A percentile compares a stretch with the other conserved stretches of the same genome.
These are phyloP conservation scores for Drosophila ananassae DNA, from an alignment of 1,140 invertebrate species.

Conservation along the genomic window DNA sequence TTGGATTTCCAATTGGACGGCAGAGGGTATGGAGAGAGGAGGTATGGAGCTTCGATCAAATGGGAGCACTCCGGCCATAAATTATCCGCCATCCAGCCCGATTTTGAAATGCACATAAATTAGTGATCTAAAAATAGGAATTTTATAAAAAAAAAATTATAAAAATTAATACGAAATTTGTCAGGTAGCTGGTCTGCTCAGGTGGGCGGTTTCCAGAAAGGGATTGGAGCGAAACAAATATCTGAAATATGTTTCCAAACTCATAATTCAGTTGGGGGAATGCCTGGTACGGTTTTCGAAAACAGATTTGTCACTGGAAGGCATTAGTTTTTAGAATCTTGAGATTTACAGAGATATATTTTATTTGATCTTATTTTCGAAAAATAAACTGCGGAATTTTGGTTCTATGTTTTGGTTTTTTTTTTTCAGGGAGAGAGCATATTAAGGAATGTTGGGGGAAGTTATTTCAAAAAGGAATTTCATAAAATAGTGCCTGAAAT, in stretches of 20 bases:
- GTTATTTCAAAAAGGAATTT: too few species aligned
- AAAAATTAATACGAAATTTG: slow-evolving; percentile 58
- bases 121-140: slow-evolving; percentile 35
- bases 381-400: too few species aligned
- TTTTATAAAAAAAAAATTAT: slow-evolving; percentile 4
- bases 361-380: too few species aligned
- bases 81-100: not conserved
- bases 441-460: too few species aligned
- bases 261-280: slow-evolving; percentile 14
- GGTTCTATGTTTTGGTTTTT: too few species aligned
- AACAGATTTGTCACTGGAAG: not conserved
- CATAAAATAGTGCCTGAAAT: too few species aligned
- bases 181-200: slow-evolving; percentile 21
- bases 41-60: too few species aligned
- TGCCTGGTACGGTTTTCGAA: not conserved
- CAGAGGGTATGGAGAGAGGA: not conserved
- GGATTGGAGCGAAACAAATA: slow-evolving; percentile 17
- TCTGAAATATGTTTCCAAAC: slow-evolving; percentile 43
- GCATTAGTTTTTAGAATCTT: not conserved
- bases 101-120: slow-evolving; percentile 27
- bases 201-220: slow-evolving; percentile 50
- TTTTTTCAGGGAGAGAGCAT: too few species aligned
- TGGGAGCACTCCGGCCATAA: slow-evolving; percentile 10
- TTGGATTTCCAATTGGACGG: slow-evolving; percentile 35
- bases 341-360: not conserved